phyloP scores from a whole-genome alignment of 2,797 vertebrate species.

The Clarias fuscus region DNA sequence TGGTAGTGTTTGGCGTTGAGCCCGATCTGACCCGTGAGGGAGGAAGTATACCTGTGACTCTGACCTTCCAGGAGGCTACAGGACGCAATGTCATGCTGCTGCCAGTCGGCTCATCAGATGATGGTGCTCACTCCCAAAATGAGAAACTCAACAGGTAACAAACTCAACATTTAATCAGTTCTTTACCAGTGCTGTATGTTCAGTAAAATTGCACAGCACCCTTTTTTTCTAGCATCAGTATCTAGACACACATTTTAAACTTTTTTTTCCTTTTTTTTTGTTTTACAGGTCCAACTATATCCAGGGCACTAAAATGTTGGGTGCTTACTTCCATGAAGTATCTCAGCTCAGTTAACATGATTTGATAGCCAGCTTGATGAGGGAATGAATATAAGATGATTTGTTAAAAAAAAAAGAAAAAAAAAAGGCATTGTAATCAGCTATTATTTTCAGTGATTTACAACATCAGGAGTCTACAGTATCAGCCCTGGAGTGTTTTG shows the following conservation, averaged over 20 bases:
- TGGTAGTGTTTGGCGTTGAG: constrained; percentile 92
- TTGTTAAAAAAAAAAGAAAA: background rate
- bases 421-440: background rate
- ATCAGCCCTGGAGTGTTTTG: background rate
- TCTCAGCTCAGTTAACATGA: constrained; percentile 78
- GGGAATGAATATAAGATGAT: background rate
- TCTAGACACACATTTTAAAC: background rate
- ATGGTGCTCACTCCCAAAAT: constrained; percentile 97
- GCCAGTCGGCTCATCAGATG: constrained; percentile 91
- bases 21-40: constrained; percentile 95
- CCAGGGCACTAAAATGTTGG: constrained; percentile 91
- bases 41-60: constrained; percentile 93
- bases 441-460: background rate
- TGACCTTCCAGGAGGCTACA: constrained; percentile 96
- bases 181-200: background rate
- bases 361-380: background rate
- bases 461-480: background rate
- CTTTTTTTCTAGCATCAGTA: background rate
- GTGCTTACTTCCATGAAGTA: constrained; percentile 92
- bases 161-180: background rate
- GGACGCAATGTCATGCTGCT: constrained; percentile 96
- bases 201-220: background rate
- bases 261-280: background rate
- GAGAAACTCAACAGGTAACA: constrained; percentile 93
- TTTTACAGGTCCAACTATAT: constrained; percentile 87